These are phyloP conservation scores for Hiodon tergisus DNA, from an alignment of 2,113 vertebrate species.

Conservation along the genomic window DNA sequence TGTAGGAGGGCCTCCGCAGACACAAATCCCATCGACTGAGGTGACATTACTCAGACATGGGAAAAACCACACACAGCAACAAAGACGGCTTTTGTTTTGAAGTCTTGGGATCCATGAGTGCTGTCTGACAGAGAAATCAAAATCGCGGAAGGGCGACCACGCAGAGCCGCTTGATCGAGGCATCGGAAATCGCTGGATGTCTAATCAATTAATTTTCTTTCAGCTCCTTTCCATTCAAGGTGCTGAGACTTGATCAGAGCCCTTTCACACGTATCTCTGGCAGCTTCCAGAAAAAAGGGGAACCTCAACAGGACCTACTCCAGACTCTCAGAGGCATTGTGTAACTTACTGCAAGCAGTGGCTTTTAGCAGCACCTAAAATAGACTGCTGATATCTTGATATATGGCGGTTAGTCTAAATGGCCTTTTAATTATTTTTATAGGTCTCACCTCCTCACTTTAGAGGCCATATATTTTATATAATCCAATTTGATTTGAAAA, in stretches of 20 bases:
- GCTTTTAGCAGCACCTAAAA: neutral
- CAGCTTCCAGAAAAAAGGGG: constrained; percentile 3
- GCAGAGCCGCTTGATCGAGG: constrained; percentile 60
- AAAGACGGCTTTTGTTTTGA: constrained; percentile 57
- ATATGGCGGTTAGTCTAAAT: neutral
- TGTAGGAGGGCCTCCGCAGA: constrained; percentile 48
- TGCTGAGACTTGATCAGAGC: constrained; percentile 52
- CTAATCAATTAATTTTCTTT: constrained; percentile 72
- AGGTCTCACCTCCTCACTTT: no score
- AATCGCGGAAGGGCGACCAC: constrained; percentile 54
- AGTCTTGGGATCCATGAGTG: constrained; percentile 53
- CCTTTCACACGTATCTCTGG: constrained; percentile 12
- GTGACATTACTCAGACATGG: constrained; percentile 57
- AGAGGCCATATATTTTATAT: neutral
- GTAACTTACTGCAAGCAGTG: neutral
- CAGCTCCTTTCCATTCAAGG: constrained; percentile 39
- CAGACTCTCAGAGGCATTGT: neutral
- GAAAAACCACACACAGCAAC: constrained; percentile 46
- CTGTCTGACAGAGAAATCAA: constrained; percentile 54
- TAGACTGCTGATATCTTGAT: neutral
- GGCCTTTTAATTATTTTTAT: neutral
- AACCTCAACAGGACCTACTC: constrained; percentile 19
- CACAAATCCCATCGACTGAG: constrained; percentile 31
- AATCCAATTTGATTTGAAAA: neutral
- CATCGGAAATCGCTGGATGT: constrained; percentile 73